Evolutionary conservation across 2,113 vertebrate species (phyloP).

Genomic region (Psilopogon haemacephalus): DNA sequence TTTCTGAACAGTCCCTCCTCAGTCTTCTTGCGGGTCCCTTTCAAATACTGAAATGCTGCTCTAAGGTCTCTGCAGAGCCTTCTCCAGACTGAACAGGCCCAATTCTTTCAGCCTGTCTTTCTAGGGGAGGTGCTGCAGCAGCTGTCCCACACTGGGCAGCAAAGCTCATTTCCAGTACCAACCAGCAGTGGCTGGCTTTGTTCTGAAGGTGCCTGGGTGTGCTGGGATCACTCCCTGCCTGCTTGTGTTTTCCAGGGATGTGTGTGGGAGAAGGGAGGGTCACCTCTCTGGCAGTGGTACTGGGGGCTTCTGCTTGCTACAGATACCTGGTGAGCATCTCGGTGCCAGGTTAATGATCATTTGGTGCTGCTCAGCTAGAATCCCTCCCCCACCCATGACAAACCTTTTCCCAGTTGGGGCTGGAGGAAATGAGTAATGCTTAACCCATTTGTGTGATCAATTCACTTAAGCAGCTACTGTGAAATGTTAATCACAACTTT

Average conservation of each 20-base stretch:
- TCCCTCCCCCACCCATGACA: slow-evolving; percentile 72
- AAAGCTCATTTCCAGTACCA: background rate
- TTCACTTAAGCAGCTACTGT: slow-evolving; percentile 96
- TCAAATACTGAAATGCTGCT: too few relatives aligned
- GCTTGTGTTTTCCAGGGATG: background rate
- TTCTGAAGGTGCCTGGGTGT: background rate
- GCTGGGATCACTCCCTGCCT: slow-evolving; percentile 16
- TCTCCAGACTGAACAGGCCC: too few relatives aligned
- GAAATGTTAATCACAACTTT: slow-evolving; percentile 99
- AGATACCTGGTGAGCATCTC: slow-evolving; percentile 48
- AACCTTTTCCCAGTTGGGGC: slow-evolving; percentile 80
- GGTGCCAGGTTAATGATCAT: slow-evolving; percentile 65
- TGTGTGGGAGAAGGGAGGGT: background rate
- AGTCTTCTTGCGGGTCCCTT: too few relatives aligned
- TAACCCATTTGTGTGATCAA: slow-evolving; percentile 90
- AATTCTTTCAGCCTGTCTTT: too few relatives aligned
- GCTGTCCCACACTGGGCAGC: background rate
- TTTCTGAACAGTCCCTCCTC: too few relatives aligned
- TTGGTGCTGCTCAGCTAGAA: slow-evolving; percentile 55
- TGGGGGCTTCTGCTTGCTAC: background rate
- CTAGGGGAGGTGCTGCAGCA: too few relatives aligned
- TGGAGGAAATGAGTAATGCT: slow-evolving; percentile 87
- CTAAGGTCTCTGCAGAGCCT: too few relatives aligned
- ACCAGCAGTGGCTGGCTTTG: slow-evolving; percentile 11
- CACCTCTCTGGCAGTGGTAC: slow-evolving; percentile 1